These are phyloP conservation scores for Macrosoma leucophasiata DNA, from an alignment of 2,888 invertebrate genomes.

Conservation along the genomic window DNA sequence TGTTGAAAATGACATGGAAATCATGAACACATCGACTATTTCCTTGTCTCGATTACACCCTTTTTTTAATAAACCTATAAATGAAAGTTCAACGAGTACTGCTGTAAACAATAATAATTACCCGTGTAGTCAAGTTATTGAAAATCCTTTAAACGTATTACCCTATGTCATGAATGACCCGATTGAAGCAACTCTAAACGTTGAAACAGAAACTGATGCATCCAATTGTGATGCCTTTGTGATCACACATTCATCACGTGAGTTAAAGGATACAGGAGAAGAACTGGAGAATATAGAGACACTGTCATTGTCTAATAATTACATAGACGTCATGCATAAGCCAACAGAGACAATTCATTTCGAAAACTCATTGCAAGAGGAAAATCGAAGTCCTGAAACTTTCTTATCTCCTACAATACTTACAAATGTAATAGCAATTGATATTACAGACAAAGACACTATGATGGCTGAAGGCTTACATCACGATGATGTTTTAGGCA, in stretches of 20 bases:
- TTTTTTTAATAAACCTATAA: constrained; percentile 16
- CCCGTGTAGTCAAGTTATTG: constrained; percentile 15
- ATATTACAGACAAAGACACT: constrained; percentile 15
- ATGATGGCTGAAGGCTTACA: constrained; percentile 12
- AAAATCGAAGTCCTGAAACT: constrained; percentile 14
- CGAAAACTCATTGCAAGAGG: constrained; percentile 12
- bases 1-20: constrained; percentile 17
- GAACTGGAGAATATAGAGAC: constrained; percentile 12
- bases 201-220: no score
- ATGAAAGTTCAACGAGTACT: constrained; percentile 13
- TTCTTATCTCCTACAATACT: constrained; percentile 12
- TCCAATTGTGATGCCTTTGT: no score
- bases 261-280: constrained; percentile 16
- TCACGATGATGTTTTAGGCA: constrained; percentile 13
- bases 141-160: constrained; percentile 15
- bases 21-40: constrained; percentile 16
- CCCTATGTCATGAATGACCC: no score
- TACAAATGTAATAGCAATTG: constrained; percentile 12
- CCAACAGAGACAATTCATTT: constrained; percentile 13
- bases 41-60: constrained; percentile 16
- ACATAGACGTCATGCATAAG: constrained; percentile 10
- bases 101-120: constrained; percentile 12
- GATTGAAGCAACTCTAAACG: no score
- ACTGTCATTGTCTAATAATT: constrained; percentile 7
- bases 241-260: no score